These are phyloP conservation scores for Ametastegia equiseti DNA, from an alignment of 2,888 invertebrate species.

Conservation along the genomic window DNA sequence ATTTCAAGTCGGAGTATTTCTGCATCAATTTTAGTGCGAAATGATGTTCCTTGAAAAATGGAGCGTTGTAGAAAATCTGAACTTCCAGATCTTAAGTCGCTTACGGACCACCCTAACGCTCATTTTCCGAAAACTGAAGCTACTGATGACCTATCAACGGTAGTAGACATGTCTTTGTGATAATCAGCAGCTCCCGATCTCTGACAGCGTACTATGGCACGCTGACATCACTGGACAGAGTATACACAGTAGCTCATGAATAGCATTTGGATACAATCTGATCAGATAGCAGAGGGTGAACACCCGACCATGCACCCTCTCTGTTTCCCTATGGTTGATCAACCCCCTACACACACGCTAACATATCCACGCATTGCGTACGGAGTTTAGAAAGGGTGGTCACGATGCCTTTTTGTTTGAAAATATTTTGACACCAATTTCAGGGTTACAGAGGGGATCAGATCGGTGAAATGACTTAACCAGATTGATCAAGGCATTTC, in stretches of 20 bases:
- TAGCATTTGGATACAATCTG: constrained; percentile 72
- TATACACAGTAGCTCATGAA: constrained; percentile 64
- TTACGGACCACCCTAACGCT: neutral
- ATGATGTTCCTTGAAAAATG: neutral
- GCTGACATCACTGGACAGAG: constrained; percentile 32
- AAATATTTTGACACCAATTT: constrained; percentile 65
- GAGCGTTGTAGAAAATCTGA: neutral
- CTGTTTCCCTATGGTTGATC: constrained; percentile 50
- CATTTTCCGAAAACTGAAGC: neutral
- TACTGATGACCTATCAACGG: constrained; percentile 25
- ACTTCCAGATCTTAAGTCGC: neutral
- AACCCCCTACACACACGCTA: constrained; percentile 43
- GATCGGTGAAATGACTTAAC: constrained; percentile 39
- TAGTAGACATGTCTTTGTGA: constrained; percentile 63
- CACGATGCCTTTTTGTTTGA: constrained; percentile 58
- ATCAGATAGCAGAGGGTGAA: constrained; percentile 57
- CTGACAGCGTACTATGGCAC: constrained; percentile 28
- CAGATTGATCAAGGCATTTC: constrained; percentile 43
- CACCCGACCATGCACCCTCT: constrained; percentile 49
- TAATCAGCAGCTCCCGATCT: constrained; percentile 56
- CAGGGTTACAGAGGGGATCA: neutral
- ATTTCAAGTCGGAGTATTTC: neutral
- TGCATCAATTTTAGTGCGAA: too few species aligned
- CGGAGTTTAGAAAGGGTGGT: constrained; percentile 53
- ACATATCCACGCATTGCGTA: neutral